Evolutionary conservation across 1,140 invertebrate genomes (phyloP).

Genomic region (Sinella curviseta): DNA sequence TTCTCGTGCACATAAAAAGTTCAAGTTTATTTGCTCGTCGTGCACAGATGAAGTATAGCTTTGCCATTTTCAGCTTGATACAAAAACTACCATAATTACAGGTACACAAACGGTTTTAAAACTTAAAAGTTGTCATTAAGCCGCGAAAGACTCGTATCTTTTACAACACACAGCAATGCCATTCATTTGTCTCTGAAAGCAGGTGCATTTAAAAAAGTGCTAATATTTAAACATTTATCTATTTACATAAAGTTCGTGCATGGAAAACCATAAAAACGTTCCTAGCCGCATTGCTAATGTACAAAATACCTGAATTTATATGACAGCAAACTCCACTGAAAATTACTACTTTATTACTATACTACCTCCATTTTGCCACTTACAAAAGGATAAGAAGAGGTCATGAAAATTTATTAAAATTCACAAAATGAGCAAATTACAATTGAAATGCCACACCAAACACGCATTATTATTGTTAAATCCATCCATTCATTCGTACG

Average conservation of each 20-base stretch:
- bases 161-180: no score
- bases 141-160: neutral
- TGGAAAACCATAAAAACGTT: neutral
- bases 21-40: neutral
- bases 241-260: neutral
- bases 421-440: neutral
- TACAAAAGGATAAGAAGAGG: neutral
- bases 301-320: neutral
- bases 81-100: neutral
- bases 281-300: neutral
- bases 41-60: neutral
- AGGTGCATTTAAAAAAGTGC: neutral
- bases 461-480: neutral
- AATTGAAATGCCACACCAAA: conserved; percentile 3
- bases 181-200: neutral
- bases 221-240: neutral
- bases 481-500: neutral
- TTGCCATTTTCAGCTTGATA: neutral
- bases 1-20: no score
- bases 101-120: neutral
- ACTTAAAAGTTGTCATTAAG: no score
- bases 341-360: neutral
- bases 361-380: neutral
- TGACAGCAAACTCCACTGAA: neutral
- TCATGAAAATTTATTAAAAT: conserved; percentile 4